Evolutionary conservation across 2,797 vertebrate genomes (phyloP), one percentile per base, ranked within the genome.

Genomic region (Acrocephalus scirpaceus): DNA sequence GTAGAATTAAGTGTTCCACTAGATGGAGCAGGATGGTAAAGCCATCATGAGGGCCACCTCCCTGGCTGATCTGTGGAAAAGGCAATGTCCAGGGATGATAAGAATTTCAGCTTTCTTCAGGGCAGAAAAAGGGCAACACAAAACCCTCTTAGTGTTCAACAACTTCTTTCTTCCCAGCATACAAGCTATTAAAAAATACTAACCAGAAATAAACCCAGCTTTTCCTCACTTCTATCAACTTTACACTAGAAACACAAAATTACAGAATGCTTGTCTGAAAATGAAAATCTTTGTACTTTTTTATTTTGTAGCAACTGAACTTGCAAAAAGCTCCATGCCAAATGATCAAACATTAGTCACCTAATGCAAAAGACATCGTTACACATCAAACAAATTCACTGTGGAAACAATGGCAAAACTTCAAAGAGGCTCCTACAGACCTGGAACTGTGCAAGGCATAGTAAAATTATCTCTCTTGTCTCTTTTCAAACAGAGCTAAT

Each of bases 1-100:
- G 57, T 45, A 92, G 86, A 92, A 94, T 78, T 18, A 54, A 66
- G 51, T 40, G 73, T 94, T 96, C 92, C 93, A 96, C 93, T 97
- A 96, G 92, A 97, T 90, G 94, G 95, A 95, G 95, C 86, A 96
- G 88, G 92, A 93, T 0, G 10, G 94, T 69, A 96, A 76, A 96
- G 90, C 85, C 95, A 70, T 45, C 61, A 11, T 5, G 66, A 92
- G 86, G 51, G 81, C 86, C 91, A 91, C 8, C 70, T 38, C 70
- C 61, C 45, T 48, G 51, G 30, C 70, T 90, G 74, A 78, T 51
- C 74, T 73, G 76, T 9, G 57, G 57, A 81, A 79, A 94, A 86
- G 26, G 72, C 77, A 42, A 14, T 38, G 48, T 40, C 86, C 86
- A 38, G 60, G 30, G 66, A 36, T 13, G 42, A 36, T 15, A 91